phyloP scores from a whole-genome alignment of 2,113 vertebrate genomes.

The Macaca mulatta region DNA sequence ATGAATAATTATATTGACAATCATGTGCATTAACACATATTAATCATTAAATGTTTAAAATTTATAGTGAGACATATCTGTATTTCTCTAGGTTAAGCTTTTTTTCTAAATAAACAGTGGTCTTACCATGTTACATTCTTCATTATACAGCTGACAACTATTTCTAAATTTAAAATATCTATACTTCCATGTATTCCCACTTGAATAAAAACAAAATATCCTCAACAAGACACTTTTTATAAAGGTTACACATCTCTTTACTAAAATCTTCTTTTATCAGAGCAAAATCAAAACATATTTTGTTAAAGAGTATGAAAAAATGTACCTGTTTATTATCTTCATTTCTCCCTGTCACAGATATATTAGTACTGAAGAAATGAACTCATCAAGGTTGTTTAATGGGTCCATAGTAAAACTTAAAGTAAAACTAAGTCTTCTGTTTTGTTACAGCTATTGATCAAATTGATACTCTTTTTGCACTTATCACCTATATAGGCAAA shows the following conservation, averaged over 20 bases:
- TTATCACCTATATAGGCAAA: neutral
- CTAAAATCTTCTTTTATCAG: constrained; percentile 21
- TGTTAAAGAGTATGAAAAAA: neutral
- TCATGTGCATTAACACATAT: neutral
- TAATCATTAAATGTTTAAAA: constrained; percentile 49
- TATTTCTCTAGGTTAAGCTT: neutral
- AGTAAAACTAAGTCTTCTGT: constrained; percentile 11
- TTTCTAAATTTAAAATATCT: constrained; percentile 46
- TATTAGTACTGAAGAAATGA: constrained; percentile 24
- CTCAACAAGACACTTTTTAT: constrained; percentile 27
- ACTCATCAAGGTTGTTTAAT: neutral
- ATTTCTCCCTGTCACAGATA: neutral
- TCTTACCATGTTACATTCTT: neutral
- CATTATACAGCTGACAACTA: neutral
- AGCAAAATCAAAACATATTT: neutral
- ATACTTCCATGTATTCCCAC: neutral
- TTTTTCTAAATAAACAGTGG: neutral
- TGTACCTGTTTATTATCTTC: neutral
- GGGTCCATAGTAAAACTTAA: neutral
- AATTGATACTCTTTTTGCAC: neutral
- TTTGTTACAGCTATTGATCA: neutral
- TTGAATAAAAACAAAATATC: constrained; percentile 19
- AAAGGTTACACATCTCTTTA: constrained; percentile 4
- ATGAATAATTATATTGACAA: neutral
- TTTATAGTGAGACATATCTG: neutral